Evolutionary conservation across 1,140 invertebrate species (phyloP).

Genomic region (Tyrophagus putrescentiae): DNA sequence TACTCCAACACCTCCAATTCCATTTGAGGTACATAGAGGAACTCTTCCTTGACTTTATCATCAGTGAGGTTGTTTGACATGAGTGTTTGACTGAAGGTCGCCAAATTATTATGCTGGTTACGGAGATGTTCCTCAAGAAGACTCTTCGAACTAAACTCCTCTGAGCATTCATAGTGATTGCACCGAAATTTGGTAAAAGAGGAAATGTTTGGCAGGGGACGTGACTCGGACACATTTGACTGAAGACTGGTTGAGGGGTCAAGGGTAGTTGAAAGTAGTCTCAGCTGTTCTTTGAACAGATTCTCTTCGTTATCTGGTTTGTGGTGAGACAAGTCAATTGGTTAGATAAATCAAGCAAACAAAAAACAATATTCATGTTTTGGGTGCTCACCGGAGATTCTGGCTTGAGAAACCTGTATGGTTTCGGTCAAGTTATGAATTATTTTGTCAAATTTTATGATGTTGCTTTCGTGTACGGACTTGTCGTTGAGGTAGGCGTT

Average conservation of each 20-base stretch:
- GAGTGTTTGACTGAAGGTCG: not conserved
- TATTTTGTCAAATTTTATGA: slow-evolving; percentile 10
- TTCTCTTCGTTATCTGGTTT: slow-evolving; percentile 5
- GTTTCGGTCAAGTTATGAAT: slow-evolving; percentile 4
- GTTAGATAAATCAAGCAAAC: not conserved
- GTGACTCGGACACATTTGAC: not conserved
- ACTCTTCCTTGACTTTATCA: not conserved
- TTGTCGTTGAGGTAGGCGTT: not conserved
- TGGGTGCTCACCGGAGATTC: not conserved
- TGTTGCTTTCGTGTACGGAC: not conserved
- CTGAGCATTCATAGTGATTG: not conserved
- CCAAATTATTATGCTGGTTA: not conserved
- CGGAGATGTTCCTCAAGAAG: not conserved
- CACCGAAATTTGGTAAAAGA: not conserved
- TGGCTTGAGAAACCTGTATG: not conserved
- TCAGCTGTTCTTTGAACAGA: slow-evolving; percentile 9
- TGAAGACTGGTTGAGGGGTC: not conserved
- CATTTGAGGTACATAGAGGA: slow-evolving; percentile 17
- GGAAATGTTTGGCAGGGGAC: no score
- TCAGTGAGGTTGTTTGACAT: not conserved
- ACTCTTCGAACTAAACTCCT: slow-evolving; percentile 1
- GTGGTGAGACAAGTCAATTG: no score
- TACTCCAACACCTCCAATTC: slow-evolving; percentile 16
- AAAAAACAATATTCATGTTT: slow-evolving; percentile 1
- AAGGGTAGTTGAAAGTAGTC: slow-evolving; percentile 2